phyloP scores from a whole-genome alignment of 2,797 vertebrate genomes.

The Novumbra hubbsi region DNA sequence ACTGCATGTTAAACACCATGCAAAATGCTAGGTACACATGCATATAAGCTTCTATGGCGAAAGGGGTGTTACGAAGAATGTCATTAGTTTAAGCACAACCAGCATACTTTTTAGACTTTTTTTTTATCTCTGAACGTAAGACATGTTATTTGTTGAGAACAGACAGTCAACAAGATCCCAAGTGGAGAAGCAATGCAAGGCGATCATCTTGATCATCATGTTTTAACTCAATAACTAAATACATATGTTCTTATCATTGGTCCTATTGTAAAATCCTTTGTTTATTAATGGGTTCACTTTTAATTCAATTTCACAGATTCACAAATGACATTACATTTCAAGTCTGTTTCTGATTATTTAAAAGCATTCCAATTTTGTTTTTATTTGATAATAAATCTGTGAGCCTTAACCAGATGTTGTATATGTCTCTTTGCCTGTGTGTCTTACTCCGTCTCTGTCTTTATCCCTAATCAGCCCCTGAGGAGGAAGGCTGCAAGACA shows the following conservation, averaged over 20 bases:
- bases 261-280: conserved; percentile 24
- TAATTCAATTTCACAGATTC: neutral
- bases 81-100: conserved; percentile 34
- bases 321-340: conserved; percentile 21
- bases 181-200: conserved; percentile 26
- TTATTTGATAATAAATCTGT: conserved; percentile 5
- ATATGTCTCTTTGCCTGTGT: conserved; percentile 5
- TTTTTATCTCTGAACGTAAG: conserved; percentile 11
- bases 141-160: neutral
- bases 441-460: conserved; percentile 15
- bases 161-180: conserved; percentile 23
- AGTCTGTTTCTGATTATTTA: conserved; percentile 5
- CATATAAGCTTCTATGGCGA: conserved; percentile 33
- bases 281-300: neutral
- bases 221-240: conserved; percentile 27
- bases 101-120: neutral
- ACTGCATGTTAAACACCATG: neutral
- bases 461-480: conserved; percentile 68
- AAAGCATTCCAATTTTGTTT: neutral
- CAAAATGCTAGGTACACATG: neutral
- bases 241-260: conserved; percentile 16
- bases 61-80: conserved; percentile 11
- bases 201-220: conserved; percentile 18
- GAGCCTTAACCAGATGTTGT: neutral
- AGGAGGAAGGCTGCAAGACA: conserved; percentile 66